These are phyloP conservation scores for Tragelaphus scriptus DNA, from an alignment of 2,113 vertebrate genomes.

Conservation along the genomic window DNA sequence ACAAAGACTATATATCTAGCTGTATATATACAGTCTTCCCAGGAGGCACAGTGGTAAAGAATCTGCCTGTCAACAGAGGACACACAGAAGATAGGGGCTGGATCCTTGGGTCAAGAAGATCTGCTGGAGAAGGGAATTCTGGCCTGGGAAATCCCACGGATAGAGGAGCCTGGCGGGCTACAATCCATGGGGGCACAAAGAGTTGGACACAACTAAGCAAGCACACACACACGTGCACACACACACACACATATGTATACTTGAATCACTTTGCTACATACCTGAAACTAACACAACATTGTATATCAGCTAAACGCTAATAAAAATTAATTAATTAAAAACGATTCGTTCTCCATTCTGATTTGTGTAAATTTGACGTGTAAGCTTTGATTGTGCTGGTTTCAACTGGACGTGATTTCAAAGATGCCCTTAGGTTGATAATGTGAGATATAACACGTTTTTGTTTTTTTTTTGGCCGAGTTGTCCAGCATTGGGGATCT, in stretches of 20 bases:
- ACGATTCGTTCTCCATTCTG: neutral
- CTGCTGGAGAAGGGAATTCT: neutral
- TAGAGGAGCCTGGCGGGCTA: neutral
- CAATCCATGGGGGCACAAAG: neutral
- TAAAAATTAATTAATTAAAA: neutral
- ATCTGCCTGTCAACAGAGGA: neutral
- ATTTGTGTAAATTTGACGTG: neutral
- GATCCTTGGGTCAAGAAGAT: neutral
- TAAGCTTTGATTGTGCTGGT: neutral
- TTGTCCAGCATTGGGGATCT: neutral
- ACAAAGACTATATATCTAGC: neutral
- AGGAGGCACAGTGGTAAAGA: neutral
- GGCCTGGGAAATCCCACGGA: neutral
- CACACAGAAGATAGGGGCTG: neutral
- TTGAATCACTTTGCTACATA: neutral
- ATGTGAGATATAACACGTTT: neutral
- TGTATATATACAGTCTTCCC: neutral
- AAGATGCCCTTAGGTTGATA: neutral
- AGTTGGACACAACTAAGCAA: neutral
- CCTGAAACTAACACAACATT: no score
- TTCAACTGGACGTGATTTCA: neutral
- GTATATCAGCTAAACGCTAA: fast-evolving
- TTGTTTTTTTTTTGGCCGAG: neutral
- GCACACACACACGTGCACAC: fast-evolving
- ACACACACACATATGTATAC: neutral